Percentiles rank a stretch among this genome's conserved stretches.
Evolutionary conservation across 2,888 invertebrate species (phyloP).

Genomic region (Bugulina stolonifera): DNA sequence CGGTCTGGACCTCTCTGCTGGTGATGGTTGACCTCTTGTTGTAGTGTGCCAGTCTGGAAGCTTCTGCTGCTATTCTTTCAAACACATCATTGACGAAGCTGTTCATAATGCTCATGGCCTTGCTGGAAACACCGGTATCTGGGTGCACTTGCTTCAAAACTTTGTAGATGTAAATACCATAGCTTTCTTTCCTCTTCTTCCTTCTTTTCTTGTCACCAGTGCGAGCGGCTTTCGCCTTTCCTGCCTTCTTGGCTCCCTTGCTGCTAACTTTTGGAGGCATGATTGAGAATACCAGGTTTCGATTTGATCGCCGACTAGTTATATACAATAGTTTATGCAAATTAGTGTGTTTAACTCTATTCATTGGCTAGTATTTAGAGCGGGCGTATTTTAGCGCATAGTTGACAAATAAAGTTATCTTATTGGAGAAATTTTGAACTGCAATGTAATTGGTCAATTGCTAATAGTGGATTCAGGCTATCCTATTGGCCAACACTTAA

Average conservation of each 20-base stretch:
- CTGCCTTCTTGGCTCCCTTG: constrained; percentile 30
- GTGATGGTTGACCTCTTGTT: constrained; percentile 31
- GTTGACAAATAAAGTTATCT: too few species aligned
- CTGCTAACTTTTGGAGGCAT: too few species aligned
- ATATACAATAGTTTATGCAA: not conserved
- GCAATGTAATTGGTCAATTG: too few species aligned
- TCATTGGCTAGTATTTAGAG: not conserved
- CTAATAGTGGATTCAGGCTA: too few species aligned
- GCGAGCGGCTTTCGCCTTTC: constrained; percentile 33
- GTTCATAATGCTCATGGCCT: too few species aligned
- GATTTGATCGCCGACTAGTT: not conserved
- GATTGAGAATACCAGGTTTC: not conserved
- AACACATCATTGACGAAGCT: constrained; percentile 47
- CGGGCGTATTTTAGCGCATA: not conserved
- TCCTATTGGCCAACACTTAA: too few species aligned
- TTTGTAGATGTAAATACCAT: constrained; percentile 36
- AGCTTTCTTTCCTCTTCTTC: constrained; percentile 27
- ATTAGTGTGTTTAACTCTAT: not conserved
- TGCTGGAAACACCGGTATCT: too few species aligned
- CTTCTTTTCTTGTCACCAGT: constrained; percentile 36
- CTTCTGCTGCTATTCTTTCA: constrained; percentile 43
- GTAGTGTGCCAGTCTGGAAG: constrained; percentile 40
- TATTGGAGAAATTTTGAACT: too few species aligned
- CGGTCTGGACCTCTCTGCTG: too few species aligned
- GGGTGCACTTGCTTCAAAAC: too few species aligned